Evolutionary conservation across 2,888 invertebrate species (phyloP).

Genomic region (Hedychridium roseum): DNA sequence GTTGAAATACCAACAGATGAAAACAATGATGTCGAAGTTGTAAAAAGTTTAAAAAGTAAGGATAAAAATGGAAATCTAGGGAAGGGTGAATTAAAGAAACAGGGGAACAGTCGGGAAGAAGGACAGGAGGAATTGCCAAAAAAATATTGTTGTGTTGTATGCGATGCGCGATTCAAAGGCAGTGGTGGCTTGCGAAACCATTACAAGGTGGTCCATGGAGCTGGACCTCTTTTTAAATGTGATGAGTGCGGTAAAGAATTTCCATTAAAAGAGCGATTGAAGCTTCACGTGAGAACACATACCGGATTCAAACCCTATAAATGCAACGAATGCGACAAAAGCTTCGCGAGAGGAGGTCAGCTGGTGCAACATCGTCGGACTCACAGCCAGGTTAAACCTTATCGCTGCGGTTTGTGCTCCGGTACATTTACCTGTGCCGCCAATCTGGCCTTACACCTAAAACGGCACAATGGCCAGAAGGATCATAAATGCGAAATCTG

Average conservation of each 20-base stretch:
- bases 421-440: slow-evolving; percentile 72
- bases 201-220: slow-evolving; percentile 57
- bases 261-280: slow-evolving; percentile 77
- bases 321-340: slow-evolving; percentile 71
- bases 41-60: too few species aligned
- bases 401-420: slow-evolving; percentile 75
- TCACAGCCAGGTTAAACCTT: slow-evolving; percentile 78
- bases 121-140: slow-evolving; percentile 31
- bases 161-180: slow-evolving; percentile 57
- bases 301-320: slow-evolving; percentile 75
- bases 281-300: slow-evolving; percentile 78
- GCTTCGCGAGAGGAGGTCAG: slow-evolving; percentile 78
- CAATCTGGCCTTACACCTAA: slow-evolving; percentile 64
- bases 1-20: too few species aligned
- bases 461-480: slow-evolving; percentile 76
- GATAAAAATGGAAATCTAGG: too few species aligned
- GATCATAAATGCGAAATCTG: slow-evolving; percentile 84
- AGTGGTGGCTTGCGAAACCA: slow-evolving; percentile 59
- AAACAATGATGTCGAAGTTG: too few species aligned
- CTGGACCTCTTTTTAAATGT: slow-evolving; percentile 70
- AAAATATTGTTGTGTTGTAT: slow-evolving; percentile 54
- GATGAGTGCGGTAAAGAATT: slow-evolving; percentile 80
- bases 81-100: too few species aligned
- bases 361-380: slow-evolving; percentile 78
- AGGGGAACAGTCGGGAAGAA: slow-evolving; percentile 1